Conservation (phyloP, 2,113 vertebrate species). For the Brachypteracias leptosomus region DNA sequence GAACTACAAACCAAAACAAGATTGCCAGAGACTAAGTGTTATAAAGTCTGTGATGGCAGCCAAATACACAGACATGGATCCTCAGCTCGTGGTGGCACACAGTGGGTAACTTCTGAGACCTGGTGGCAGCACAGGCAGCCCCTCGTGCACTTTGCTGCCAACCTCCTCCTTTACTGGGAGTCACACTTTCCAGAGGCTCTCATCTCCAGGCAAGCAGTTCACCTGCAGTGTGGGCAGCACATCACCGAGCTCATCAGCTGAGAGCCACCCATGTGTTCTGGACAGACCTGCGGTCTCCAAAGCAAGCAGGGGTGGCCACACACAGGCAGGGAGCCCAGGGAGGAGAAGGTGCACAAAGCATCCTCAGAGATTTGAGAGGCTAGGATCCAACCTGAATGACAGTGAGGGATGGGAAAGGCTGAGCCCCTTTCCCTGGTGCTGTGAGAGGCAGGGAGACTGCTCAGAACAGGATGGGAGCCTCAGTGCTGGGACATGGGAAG, state of each 20-base stretch:
- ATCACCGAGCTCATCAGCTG: background rate
- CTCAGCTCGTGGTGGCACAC: background rate
- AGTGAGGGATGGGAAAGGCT: background rate
- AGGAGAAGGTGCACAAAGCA: background rate
- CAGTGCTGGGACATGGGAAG: background rate
- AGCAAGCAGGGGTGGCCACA: background rate
- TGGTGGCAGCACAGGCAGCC: accelerated
- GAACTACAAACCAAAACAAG: background rate
- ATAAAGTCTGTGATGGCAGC: background rate
- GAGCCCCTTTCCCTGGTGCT: background rate
- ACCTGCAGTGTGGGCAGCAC: accelerated
- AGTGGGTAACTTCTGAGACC: background rate
- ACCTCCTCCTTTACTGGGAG: background rate
- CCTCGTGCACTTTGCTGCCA: background rate
- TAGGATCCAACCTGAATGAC: background rate
- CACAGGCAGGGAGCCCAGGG: background rate
- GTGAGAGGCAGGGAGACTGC: background rate
- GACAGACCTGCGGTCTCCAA: background rate
- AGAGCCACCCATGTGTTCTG: background rate
- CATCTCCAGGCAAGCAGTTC: accelerated
- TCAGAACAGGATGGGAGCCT: background rate
- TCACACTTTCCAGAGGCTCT: background rate
- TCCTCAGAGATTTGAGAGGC: background rate
- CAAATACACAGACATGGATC: accelerated
- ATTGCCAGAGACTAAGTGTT: too few relatives aligned